Conservation (phyloP, 1,140 invertebrate genomes). For the Teleopsis dalmanni region DNA sequence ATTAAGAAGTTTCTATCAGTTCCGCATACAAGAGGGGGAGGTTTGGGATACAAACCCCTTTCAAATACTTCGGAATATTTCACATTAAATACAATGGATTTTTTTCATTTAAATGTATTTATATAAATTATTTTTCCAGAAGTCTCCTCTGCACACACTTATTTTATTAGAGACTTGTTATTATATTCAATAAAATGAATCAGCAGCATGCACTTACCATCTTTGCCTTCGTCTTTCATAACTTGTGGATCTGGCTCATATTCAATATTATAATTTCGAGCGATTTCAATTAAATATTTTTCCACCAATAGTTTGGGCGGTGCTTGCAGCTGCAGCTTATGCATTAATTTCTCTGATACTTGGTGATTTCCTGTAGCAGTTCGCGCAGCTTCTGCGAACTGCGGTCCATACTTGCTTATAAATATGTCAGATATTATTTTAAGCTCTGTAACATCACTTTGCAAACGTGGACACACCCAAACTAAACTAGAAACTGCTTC, state of each 20-base stretch:
- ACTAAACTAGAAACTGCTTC: conserved; percentile 94
- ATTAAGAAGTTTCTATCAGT: not conserved
- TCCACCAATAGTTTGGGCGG: conserved; percentile 95
- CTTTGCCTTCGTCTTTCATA: conserved; percentile 70
- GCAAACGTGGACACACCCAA: conserved; percentile 89
- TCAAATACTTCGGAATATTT: no score
- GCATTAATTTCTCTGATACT: conserved; percentile 90
- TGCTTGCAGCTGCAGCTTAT: conserved; percentile 91
- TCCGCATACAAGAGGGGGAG: no score
- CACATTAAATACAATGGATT: no score
- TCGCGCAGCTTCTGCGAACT: conserved; percentile 79
- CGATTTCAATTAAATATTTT: conserved; percentile 93
- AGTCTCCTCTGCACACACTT: no score
- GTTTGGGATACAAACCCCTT: no score
- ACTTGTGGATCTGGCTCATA: conserved; percentile 90
- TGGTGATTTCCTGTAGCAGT: conserved; percentile 65
- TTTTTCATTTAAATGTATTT: no score
- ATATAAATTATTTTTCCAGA: no score
- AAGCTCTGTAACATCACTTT: conserved; percentile 63
- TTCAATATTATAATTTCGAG: conserved; percentile 85
- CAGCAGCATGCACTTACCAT: conserved; percentile 12
- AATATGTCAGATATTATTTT: conserved; percentile 85
- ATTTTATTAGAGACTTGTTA: no score
- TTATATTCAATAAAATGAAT: not conserved
- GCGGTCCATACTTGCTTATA: conserved; percentile 87